A percentile compares a stretch with the other conserved stretches of the same genome.
Evolutionary conservation across 2,113 vertebrate genomes (phyloP).

Genomic region (Empidonax alnorum): DNA sequence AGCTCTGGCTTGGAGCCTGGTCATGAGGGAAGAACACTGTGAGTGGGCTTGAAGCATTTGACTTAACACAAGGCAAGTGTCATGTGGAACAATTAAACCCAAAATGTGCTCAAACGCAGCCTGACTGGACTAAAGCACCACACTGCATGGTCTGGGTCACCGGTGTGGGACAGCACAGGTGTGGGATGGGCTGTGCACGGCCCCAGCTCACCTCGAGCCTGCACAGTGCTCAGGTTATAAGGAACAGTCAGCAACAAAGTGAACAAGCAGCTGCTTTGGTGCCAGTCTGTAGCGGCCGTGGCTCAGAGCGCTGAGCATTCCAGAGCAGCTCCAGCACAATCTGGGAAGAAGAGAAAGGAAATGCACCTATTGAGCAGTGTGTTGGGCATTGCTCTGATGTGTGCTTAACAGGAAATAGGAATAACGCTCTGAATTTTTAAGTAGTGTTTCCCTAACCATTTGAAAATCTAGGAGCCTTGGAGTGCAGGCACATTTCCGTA

Average conservation of each 20-base stretch:
- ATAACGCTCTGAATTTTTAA: neutral
- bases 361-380: fast-evolving
- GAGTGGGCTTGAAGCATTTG: neutral
- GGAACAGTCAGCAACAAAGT: neutral
- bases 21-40: fast-evolving
- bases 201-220: neutral
- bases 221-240: neutral
- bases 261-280: neutral
- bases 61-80: neutral
- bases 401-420: neutral
- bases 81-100: neutral
- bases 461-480: neutral
- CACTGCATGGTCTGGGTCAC: fast-evolving
- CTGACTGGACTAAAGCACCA: neutral
- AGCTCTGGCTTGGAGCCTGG: neutral
- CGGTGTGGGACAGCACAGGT: fast-evolving
- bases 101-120: neutral
- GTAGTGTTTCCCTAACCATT: neutral
- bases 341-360: neutral
- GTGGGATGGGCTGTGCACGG: neutral
- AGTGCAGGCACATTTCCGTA: neutral
- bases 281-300: neutral
- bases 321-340: neutral
- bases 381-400: neutral
- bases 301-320: neutral